Conservation (phyloP, 2,113 vertebrate genomes). For the Cygnus atratus region DNA sequence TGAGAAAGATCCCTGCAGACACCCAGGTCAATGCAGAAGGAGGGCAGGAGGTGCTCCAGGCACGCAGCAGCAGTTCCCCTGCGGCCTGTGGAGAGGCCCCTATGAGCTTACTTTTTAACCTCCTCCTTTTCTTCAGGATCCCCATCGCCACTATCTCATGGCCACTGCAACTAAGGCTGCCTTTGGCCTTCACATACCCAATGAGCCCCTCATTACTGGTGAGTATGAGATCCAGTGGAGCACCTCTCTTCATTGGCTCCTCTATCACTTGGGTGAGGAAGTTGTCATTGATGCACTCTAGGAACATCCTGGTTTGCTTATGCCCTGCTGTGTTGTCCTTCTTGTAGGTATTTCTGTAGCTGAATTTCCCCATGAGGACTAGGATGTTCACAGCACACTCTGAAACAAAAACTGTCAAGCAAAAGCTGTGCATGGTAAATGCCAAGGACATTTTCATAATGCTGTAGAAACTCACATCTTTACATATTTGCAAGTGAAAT, state of each 20-base stretch:
- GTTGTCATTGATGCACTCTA: background rate
- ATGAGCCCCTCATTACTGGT: background rate
- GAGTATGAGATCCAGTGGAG: background rate
- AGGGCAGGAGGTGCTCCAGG: too few species aligned
- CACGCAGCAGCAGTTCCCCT: too few species aligned
- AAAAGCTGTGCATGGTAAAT: background rate
- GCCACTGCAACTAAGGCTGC: background rate
- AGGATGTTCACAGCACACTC: background rate
- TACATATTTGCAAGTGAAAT: background rate
- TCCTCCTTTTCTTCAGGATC: background rate
- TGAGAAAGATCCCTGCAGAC: too few species aligned
- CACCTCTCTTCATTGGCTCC: background rate
- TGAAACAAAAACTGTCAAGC: background rate
- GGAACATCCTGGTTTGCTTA: background rate
- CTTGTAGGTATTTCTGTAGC: background rate
- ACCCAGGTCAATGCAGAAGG: too few species aligned
- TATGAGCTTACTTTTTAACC: background rate
- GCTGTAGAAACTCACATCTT: background rate
- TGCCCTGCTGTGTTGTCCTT: background rate
- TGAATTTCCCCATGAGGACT: background rate
- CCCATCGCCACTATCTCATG: background rate
- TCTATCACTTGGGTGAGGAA: background rate
- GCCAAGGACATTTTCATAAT: background rate
- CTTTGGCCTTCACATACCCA: background rate
- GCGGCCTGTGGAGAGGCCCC: too few species aligned